Evolutionary conservation across 2,113 vertebrate genomes (phyloP), one percentile per base, ranked within the genome.

Genomic region (Grammomys surdaster): DNA sequence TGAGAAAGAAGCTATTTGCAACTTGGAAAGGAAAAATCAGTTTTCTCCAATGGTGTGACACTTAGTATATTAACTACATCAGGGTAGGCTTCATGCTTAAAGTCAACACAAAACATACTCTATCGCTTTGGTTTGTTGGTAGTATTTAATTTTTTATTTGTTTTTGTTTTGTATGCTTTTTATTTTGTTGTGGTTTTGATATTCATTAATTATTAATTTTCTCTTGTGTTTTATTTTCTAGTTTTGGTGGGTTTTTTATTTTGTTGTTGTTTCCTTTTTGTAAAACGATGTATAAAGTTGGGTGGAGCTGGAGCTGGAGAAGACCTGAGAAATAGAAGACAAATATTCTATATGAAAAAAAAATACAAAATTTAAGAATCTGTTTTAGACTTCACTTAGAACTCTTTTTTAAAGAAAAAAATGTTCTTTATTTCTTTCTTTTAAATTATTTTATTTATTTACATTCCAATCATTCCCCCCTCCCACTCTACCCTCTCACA

Each of bases 251-350:
- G 10, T 77, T 48, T 77, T n/a, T 72, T 16, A 4, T 65, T 65
- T 63, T 22, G 7, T 63, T 40, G 40, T 54, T 54, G 51, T n/a
- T 20, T 33, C 10, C 13, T 31, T 33, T 51, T 77, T 77, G 26
- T 28, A 65, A 80, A 17, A 56, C 31, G 36, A 33, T n/a, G 51
- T 54, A 7, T 24, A 58, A 81, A 56, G 33, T 56, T 14, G 5
- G 9, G 0, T 56, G 9, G 19, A 20, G 17, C 13, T 4, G 16
- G 36, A n/a, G 1, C 2, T n/a, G 5, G 36, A 22, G 5, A n/a
- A 5, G 20, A 56, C 33, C 19, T n/a, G 26, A 16, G 7, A n/a
- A 36, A 20, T 12, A 36, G 12, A 80, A 56, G 5, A 56, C 10
- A 56, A 81, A 80, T 12, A 80, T 22, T 20, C 2, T 11, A 0